Conservation (phyloP, 2,888 invertebrate species). For the Stenolophus ochropezus region DNA sequence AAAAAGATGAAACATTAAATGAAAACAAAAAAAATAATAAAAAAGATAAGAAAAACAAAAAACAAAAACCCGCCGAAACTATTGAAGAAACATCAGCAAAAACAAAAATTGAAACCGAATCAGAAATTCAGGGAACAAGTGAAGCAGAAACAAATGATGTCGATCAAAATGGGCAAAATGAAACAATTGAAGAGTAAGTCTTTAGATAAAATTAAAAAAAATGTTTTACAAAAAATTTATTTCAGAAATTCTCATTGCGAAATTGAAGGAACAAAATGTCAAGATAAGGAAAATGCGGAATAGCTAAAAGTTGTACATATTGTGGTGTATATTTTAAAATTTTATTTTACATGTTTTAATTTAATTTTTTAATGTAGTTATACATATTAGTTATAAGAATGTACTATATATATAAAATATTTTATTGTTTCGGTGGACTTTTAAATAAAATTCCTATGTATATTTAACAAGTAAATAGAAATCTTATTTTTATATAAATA, state of each 20-base stretch:
- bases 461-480: neutral
- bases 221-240: no score
- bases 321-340: conserved; percentile 9
- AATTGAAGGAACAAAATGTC: neutral
- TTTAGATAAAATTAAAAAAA: neutral
- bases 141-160: conserved; percentile 15
- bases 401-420: neutral
- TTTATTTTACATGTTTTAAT: conserved; percentile 13
- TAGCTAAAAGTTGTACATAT: conserved; percentile 11
- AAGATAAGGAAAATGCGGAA: conserved; percentile 10
- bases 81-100: neutral
- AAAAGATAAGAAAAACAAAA: conserved; percentile 17
- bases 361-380: conserved; percentile 24
- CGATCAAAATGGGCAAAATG: no score
- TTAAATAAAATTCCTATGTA: neutral
- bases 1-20: conserved; percentile 23
- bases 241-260: conserved; percentile 38
- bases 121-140: neutral
- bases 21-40: conserved; percentile 27
- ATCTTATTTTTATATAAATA: neutral
- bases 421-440: conserved; percentile 1
- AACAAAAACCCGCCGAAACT: neutral
- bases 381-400: neutral
- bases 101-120: neutral
- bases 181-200: conserved; percentile 28